Evolutionary conservation across 2,113 vertebrate genomes (phyloP).

Genomic region (Chionodraco myersi): DNA sequence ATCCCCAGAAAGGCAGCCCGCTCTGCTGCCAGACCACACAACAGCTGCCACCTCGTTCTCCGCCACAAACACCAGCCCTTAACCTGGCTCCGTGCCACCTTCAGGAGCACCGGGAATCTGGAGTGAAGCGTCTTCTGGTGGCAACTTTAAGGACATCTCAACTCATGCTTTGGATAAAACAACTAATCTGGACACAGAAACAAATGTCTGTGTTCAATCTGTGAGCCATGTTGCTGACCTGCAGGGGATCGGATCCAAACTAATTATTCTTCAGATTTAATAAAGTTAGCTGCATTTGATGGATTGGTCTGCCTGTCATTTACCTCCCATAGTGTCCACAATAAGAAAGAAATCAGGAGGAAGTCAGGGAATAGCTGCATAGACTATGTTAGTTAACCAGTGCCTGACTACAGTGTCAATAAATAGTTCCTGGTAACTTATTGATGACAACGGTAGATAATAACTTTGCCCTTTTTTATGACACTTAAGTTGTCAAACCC

Average conservation of each 20-base stretch:
- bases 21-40: constrained; percentile 54
- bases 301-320: neutral
- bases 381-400: neutral
- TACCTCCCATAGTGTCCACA: constrained; percentile 26
- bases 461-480: neutral
- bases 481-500: neutral
- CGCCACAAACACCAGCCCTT: constrained; percentile 22
- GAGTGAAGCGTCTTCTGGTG: neutral
- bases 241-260: neutral
- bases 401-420: neutral
- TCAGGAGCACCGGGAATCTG: constrained; percentile 2
- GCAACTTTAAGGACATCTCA: neutral
- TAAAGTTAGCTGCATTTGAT: constrained; percentile 15
- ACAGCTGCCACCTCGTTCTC: constrained; percentile 57
- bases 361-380: neutral
- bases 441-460: neutral
- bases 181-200: too few species aligned
- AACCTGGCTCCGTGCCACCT: constrained; percentile 31
- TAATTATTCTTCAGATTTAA: constrained; percentile 4
- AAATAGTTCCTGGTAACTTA: neutral
- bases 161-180: too few species aligned
- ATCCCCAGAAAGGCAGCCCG: constrained; percentile 41
- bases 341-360: neutral
- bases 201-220: too few species aligned
- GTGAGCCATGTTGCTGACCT: neutral